Evolutionary conservation across 2,888 invertebrate species (phyloP), one percentile per base, ranked within the genome.

Genomic region (Oscheius sp.): DNA sequence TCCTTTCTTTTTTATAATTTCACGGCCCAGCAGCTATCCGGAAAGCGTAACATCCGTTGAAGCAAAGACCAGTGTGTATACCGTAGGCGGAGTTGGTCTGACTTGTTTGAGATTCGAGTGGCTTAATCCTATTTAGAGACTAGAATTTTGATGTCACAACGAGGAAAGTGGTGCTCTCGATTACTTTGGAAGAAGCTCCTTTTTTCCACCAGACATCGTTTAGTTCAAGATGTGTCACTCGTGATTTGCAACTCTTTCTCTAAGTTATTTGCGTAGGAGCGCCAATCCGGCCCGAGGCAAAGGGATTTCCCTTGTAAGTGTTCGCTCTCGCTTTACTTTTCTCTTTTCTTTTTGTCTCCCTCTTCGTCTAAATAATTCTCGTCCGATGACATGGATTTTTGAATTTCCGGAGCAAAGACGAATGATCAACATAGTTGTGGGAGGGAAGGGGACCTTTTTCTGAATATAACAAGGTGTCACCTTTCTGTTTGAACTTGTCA

Each of bases 261-360:
- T n/a, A 24, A 47, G 24, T 24, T 47, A 47, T 47, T 47, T 47
- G 47, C 47, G 47, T 47, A 47, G 47, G 47, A 22, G 47, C 8
- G 47, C 12, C 8, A 17, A 44, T 12, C 3, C 3, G 2, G 24
- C 47, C 47, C 47, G 47, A 44, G 47, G 47, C 47, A 3, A 47
- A 24, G 22, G 22, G 41, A 41, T 41, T 41, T 41, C 47, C 24
- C 9, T 24, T 47, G 22, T 24, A 47, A 24, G 47, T 12, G 47
- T 47, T 47, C 47, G 5, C 4, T 5, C 3, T 20, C 22, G 22
- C 5, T 22, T 2, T 24, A 6, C 41, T 14, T 47, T 24, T 47
- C 47, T 14, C 47, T 9, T 47, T 9, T 47, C 12, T 14, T 4
- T 20, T 41, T 14, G 20, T 20, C 41, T 41, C 20, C 41, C 12